phyloP scores from a whole-genome alignment of 1,140 invertebrate genomes.

The Pogonomyrmex barbatus region DNA sequence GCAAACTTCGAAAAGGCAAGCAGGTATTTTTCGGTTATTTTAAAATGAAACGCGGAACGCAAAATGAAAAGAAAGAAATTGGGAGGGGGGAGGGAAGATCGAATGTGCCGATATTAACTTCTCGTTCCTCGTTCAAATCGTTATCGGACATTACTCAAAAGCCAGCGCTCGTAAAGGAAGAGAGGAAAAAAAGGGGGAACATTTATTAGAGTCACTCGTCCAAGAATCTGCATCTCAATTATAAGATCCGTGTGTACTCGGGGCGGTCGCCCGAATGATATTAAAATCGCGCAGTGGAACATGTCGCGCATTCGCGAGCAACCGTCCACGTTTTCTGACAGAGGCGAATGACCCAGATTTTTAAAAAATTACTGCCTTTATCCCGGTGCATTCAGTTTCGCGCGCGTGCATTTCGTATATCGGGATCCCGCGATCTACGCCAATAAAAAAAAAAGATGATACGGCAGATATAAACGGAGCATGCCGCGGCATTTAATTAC shows the following conservation, averaged over 20 bases:
- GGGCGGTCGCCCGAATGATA: conserved; percentile 4
- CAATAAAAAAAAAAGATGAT: conserved; percentile 1
- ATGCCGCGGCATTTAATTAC: conserved; percentile 68
- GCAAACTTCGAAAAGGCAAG: not conserved
- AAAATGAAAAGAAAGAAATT: not conserved
- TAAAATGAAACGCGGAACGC: not conserved
- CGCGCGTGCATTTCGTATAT: conserved; percentile 35
- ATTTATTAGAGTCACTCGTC: conserved; percentile 7
- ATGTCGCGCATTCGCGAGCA: conserved; percentile 18
- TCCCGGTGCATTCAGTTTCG: not conserved
- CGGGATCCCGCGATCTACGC: conserved; percentile 5
- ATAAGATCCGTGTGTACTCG: not conserved
- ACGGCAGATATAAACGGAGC: conserved; percentile 13
- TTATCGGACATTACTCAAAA: not conserved
- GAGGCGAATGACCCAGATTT: conserved; percentile 58
- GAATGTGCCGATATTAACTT: conserved; percentile 28
- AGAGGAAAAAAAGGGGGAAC: not conserved
- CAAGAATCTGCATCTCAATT: not conserved
- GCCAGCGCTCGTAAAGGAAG: not conserved
- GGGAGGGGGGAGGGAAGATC: not conserved
- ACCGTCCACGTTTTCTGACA: not conserved
- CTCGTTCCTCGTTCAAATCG: not conserved
- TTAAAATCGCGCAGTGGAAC: conserved; percentile 40
- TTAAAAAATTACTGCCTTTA: conserved; percentile 59
- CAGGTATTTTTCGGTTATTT: not conserved